Evolutionary conservation across 2,888 invertebrate genomes (phyloP).

Genomic region (Perithous albicinctus): DNA sequence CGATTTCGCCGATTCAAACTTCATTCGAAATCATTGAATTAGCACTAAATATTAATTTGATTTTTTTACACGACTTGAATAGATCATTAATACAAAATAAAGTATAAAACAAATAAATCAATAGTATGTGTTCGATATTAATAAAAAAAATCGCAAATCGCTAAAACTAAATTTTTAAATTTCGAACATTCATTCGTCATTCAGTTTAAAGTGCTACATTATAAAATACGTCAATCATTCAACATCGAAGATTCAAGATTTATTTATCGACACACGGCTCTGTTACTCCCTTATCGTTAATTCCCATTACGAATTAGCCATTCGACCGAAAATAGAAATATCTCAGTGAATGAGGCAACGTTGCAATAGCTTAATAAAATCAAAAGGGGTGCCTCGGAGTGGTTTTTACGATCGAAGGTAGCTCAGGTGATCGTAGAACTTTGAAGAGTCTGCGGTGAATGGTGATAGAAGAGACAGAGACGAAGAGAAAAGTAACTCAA

Average conservation of each 20-base stretch:
- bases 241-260: neutral
- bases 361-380: conserved; percentile 11
- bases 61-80: neutral
- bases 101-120: neutral
- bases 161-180: too few relatives aligned
- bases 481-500: conserved; percentile 16
- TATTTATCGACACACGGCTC: neutral
- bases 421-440: conserved; percentile 22
- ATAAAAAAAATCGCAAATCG: neutral
- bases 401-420: conserved; percentile 31
- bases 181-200: too few relatives aligned
- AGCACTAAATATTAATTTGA: too few relatives aligned
- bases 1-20: too few relatives aligned
- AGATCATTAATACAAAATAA: neutral
- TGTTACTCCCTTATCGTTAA: neutral
- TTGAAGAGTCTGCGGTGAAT: conserved; percentile 31
- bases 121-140: neutral
- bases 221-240: neutral
- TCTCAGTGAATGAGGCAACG: conserved; percentile 3
- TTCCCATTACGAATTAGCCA: neutral
- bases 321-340: conserved; percentile 6
- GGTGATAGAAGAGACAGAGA: neutral
- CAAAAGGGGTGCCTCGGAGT: neutral
- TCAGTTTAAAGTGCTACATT: neutral
- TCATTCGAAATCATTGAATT: too few relatives aligned